phyloP scores from a whole-genome alignment of 2,797 vertebrate genomes.

The Myiotriccus ornatus region DNA sequence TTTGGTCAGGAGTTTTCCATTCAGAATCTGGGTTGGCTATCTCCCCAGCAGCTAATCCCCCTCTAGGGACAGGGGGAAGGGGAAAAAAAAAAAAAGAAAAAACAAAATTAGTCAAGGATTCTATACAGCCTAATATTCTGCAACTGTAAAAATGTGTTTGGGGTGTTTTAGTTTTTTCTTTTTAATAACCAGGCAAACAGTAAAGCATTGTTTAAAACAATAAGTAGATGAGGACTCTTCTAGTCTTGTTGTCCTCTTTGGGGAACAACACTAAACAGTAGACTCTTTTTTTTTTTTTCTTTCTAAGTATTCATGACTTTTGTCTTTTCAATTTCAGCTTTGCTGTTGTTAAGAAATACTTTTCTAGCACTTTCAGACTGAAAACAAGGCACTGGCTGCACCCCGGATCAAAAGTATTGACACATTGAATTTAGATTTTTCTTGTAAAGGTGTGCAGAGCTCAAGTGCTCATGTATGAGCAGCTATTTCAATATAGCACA shows the following conservation, averaged over 20 bases:
- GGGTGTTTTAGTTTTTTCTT: neutral
- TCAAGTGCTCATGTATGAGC: neutral
- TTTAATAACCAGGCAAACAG: neutral
- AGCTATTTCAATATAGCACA: fast-evolving
- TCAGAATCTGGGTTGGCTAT: constrained; percentile 46
- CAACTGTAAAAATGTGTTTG: neutral
- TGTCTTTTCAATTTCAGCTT: neutral
- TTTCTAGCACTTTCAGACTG: neutral
- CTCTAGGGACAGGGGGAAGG: neutral
- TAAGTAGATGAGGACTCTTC: neutral
- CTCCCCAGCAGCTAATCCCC: constrained; percentile 26
- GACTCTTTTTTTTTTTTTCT: neutral
- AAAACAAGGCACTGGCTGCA: neutral
- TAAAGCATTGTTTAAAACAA: neutral
- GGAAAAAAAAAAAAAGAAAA: neutral
- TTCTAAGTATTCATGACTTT: neutral
- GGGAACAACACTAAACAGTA: neutral
- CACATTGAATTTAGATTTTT: neutral
- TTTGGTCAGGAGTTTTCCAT: constrained; percentile 18
- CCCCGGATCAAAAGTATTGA: neutral
- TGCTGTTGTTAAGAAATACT: neutral
- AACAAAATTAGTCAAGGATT: neutral
- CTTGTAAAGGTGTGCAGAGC: neutral
- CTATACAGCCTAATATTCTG: neutral
- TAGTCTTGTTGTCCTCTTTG: neutral